A percentile compares a stretch with the other conserved stretches of the same genome.
These are phyloP conservation scores for Rhyzopertha dominica DNA, from an alignment of 1,140 invertebrate species.

Conservation along the genomic window DNA sequence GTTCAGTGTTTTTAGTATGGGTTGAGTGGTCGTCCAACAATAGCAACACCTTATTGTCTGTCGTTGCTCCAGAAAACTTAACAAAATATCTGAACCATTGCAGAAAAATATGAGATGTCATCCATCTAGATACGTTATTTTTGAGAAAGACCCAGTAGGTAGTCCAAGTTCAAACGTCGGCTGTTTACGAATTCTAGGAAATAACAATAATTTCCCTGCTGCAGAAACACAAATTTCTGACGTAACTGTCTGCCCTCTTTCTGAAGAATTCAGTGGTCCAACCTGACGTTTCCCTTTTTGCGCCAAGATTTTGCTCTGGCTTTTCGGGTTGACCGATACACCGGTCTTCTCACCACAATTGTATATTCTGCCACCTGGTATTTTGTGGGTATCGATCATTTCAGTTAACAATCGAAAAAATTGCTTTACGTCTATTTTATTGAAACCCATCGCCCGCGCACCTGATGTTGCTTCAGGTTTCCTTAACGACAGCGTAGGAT, in stretches of 20 bases:
- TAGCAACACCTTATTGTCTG: constrained; percentile 24
- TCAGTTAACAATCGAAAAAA: constrained; percentile 8
- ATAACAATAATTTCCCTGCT: too few relatives aligned
- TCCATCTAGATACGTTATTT: constrained; percentile 19
- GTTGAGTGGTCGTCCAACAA: constrained; percentile 28
- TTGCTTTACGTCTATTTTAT: constrained; percentile 18
- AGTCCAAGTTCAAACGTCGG: constrained; percentile 31
- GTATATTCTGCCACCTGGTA: constrained; percentile 5
- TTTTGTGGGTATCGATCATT: constrained; percentile 3
- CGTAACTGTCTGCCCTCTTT: constrained; percentile 31
- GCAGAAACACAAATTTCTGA: constrained; percentile 29
- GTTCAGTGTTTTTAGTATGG: constrained; percentile 29
- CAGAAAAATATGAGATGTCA: constrained; percentile 22
- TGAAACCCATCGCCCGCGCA: constrained; percentile 22
- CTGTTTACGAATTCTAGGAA: too few relatives aligned
- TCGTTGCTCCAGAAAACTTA: constrained; percentile 17
- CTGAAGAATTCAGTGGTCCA: constrained; percentile 22
- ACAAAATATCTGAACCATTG: constrained; percentile 30
- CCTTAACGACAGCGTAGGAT: constrained; percentile 32
- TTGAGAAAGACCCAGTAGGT: constrained; percentile 12
- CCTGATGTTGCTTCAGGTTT: constrained; percentile 40
- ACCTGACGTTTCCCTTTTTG: constrained; percentile 11
- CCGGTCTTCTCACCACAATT: constrained; percentile 6
- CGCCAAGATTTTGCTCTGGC: constrained; percentile 7
- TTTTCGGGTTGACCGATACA: neutral